A percentile compares a stretch with the other conserved stretches of the same genome.
phyloP scores from a whole-genome alignment of 2,113 vertebrate species.

The Trichechus manatus region DNA sequence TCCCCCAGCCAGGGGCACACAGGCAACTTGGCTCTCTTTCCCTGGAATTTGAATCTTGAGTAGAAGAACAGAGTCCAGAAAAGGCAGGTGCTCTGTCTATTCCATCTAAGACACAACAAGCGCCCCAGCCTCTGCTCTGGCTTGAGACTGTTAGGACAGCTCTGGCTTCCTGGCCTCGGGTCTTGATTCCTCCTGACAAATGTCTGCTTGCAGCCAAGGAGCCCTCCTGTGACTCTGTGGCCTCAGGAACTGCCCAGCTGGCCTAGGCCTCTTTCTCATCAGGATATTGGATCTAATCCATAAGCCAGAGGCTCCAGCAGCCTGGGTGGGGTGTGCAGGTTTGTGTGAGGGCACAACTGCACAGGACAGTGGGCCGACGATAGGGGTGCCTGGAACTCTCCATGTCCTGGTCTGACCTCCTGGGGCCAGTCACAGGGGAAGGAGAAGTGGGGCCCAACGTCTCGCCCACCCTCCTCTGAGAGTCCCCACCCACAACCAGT shows the following conservation, averaged over 20 bases:
- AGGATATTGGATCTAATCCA: fast-evolving
- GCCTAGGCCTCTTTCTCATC: background rate
- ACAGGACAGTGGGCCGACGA: background rate
- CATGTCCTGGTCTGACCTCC: background rate
- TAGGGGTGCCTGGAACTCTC: background rate
- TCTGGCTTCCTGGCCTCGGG: background rate
- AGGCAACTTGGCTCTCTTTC: too few relatives aligned
- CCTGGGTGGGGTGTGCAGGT: background rate
- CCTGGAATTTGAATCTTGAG: background rate
- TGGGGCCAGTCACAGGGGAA: background rate
- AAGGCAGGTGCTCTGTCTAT: background rate
- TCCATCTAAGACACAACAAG: background rate
- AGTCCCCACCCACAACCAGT: background rate
- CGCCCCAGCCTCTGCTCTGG: background rate
- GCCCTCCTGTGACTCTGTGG: fast-evolving
- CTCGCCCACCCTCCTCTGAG: background rate
- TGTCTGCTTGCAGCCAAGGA: background rate
- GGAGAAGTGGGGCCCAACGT: fast-evolving
- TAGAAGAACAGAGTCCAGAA: background rate
- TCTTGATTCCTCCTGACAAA: background rate
- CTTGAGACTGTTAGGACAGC: fast-evolving
- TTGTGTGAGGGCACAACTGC: background rate
- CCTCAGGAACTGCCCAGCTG: background rate
- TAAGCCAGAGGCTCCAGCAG: background rate
- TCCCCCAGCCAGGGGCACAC: fast-evolving